These are phyloP conservation scores for Bujurquina vittata DNA, from an alignment of 2,113 vertebrate species.

Conservation along the genomic window DNA sequence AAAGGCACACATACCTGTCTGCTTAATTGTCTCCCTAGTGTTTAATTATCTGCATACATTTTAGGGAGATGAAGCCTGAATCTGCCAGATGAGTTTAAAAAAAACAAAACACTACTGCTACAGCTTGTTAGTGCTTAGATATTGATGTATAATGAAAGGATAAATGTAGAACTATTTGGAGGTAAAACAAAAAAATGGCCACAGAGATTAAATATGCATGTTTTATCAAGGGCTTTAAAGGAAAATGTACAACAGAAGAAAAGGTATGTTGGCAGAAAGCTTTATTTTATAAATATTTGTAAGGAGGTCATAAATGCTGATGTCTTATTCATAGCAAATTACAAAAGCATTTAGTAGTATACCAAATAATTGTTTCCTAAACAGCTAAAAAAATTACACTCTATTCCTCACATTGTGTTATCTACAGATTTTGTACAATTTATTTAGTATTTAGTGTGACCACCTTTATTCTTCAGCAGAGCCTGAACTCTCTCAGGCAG, in stretches of 20 bases:
- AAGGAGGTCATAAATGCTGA: background rate
- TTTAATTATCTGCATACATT: constrained; percentile 73
- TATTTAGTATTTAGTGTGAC: too few species aligned
- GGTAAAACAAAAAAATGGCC: background rate
- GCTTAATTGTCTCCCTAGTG: constrained; percentile 71
- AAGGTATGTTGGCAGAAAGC: background rate
- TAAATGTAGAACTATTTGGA: constrained; percentile 3
- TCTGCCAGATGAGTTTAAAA: constrained; percentile 35
- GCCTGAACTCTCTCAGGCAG: background rate
- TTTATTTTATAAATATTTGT: background rate
- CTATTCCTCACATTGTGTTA: background rate
- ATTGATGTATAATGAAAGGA: constrained; percentile 51
- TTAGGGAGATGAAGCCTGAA: constrained; percentile 54
- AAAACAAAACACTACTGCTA: background rate
- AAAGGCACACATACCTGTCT: constrained; percentile 73
- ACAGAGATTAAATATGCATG: background rate
- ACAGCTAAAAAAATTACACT: background rate
- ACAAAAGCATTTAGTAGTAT: background rate
- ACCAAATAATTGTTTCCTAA: background rate
- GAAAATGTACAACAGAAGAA: background rate
- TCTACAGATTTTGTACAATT: background rate
- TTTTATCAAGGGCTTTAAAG: background rate
- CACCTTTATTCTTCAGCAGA: background rate
- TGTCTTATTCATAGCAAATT: background rate
- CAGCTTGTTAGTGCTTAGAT: constrained; percentile 45